Evolutionary conservation across 2,113 vertebrate species (phyloP).

Genomic region (Plotosus lineatus): DNA sequence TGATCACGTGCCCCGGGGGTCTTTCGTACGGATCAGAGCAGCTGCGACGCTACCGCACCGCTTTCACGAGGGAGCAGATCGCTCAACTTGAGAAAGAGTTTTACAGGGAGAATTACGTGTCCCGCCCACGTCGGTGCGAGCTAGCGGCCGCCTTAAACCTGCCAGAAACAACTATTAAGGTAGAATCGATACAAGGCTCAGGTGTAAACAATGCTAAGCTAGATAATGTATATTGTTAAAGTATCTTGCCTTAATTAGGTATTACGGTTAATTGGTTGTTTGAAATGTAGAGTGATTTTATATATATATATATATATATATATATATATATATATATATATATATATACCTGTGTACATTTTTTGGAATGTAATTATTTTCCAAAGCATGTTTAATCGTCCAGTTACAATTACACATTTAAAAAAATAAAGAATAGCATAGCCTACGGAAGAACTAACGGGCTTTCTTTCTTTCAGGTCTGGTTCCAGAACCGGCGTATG

Average conservation of each 20-base stretch:
- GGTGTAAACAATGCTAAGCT: neutral
- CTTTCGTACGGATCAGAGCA: conserved; percentile 90
- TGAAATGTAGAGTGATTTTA: neutral
- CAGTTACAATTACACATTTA: neutral
- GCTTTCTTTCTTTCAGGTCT: conserved; percentile 79
- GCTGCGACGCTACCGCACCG: conserved; percentile 95
- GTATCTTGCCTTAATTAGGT: neutral
- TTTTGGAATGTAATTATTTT: conserved; percentile 19
- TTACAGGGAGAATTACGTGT: conserved; percentile 97
- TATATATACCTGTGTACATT: too few species aligned
- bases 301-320: neutral
- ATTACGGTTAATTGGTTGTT: neutral
- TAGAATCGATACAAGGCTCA: conserved; percentile 56
- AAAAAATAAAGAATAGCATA: neutral
- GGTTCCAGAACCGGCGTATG: conserved; percentile 99
- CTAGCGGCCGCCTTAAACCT: conserved; percentile 93
- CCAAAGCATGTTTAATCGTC: neutral
- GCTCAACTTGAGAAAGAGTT: conserved; percentile 96
- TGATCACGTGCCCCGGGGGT: conserved; percentile 73
- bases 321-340: neutral
- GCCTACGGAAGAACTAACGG: neutral
- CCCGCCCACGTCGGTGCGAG: conserved; percentile 92
- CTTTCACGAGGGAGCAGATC: conserved; percentile 97
- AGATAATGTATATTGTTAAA: too few species aligned
- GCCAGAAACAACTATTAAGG: conserved; percentile 98